Base-by-base conservation (phyloP, 2,797 vertebrate genomes). In the Halcyon leucocephala region DNA sequence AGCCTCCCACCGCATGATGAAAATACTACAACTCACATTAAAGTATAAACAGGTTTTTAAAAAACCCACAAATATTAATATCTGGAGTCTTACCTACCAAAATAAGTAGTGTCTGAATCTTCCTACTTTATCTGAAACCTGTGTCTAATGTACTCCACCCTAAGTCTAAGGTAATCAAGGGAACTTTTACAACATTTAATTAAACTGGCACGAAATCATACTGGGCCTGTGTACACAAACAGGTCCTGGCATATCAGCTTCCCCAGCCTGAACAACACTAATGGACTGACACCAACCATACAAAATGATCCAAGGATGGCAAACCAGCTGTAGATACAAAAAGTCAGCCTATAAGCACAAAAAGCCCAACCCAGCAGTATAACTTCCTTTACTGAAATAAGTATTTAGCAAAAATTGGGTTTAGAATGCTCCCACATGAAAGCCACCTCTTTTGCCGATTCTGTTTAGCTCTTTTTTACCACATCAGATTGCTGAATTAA, bases 11-110 rank as follows among this genome's bases (percentile, higher is more conserved):
- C 48, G 10, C 10, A 17, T 55, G 14, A 48, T 57, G 85, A 74
- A 86, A 83, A 71, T 42, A 54, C 7, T 49, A 48, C 7, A 80
- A 1, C 17, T 78, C 31, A 74, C 9, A 33, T 48, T 72, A 76
- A 79, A 44, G 7, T 41, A 78, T 33, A 83, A 83, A 66, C 5
- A 57, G 10, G 4, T 60, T 83, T 62, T 12, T 10, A 61, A 82
- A 79, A 44, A 44, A 2, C 0, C 0, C 35, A 22, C 13, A 62
- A 12, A 19, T 0, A 0, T 74, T 74, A 55, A 6, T 55, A 78
- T 13, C 14, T 67, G 24, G 15, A n/a, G 21, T 39, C 35, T 10
- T 60, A 52, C 12, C 26, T 54, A 70, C 6, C 48, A 54, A 82
- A 87, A 14, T 13, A 60, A n/a, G 12, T 6, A 64, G 5, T 7